Base-by-base conservation (phyloP, 2,888 invertebrate species). In the Perdita meconis region DNA sequence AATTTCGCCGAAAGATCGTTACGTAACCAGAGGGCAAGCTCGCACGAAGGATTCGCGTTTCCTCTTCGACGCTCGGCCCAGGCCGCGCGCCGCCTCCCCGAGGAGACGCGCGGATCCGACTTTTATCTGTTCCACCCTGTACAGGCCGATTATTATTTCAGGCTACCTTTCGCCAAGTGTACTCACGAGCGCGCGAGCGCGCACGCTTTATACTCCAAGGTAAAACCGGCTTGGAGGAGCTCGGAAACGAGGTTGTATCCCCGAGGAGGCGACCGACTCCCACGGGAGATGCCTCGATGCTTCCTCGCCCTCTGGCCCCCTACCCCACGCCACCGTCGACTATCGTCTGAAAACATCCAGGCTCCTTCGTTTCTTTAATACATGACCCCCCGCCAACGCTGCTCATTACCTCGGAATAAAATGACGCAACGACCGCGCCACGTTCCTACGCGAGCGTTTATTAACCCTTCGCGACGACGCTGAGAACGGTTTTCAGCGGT, bases 81-180 rank as follows among this genome's bases (percentile, higher is more conserved):
- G n/a, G n/a, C n/a, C n/a, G n/a, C n/a, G 50, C 67, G 78, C 72
- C 51, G 59, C 76, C 74, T 84, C 83, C 86, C 81, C 70, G 66
- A 84, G 78, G 76, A 78, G 69, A 38, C 30, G 64, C 66, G 61
- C 56, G 66, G 84, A 87, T 82, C 78, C 80, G 86, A 88, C 87
- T 83, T 86, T 88, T 83, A 88, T 85, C 86, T 86, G 82, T 79
- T 78, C 77, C 78, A 63, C 79, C 74, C 70, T 53, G 74, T 59
- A 77, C 85, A 63, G 77, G 71, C 73, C 86, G 84, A 87, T 88
- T 88, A 88, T 88, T 88, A 88, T 88, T 89, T 87, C 87, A 89
- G 86, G 81, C 84, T 85, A 85, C 84, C 86, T 87, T 86, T 87
- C 86, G 87, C 84, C 86, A 87, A 87, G 86, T 87, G 87, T 87